phyloP scores from a whole-genome alignment of 2,113 vertebrate species.

The Osmerus eperlanus region DNA sequence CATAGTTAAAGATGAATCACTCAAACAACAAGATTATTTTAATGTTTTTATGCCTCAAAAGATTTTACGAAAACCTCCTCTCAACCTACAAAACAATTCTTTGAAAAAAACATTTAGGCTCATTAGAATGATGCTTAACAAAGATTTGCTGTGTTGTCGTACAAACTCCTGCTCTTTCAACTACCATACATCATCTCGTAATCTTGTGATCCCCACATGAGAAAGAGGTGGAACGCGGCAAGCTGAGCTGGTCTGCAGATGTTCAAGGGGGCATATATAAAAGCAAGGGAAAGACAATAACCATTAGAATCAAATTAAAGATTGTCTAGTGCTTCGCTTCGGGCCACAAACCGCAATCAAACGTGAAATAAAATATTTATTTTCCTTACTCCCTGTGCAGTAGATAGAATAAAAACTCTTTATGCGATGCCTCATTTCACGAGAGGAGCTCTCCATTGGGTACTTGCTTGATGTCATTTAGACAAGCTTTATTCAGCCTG shows the following conservation, averaged over 20 bases:
- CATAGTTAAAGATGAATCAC: too few relatives aligned
- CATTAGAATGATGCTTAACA: too few relatives aligned
- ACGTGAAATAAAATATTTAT: slow-evolving; percentile 69
- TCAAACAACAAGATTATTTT: too few relatives aligned
- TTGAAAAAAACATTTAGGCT: too few relatives aligned
- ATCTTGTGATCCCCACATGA: neutral
- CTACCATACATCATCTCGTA: too few relatives aligned
- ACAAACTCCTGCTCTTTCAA: too few relatives aligned
- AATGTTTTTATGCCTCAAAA: too few relatives aligned
- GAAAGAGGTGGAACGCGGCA: slow-evolving; percentile 17
- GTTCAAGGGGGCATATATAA: slow-evolving; percentile 41
- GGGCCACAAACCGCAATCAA: slow-evolving; percentile 71
- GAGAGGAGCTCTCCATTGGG: slow-evolving; percentile 50
- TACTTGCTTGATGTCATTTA: slow-evolving; percentile 51
- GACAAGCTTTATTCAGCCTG: slow-evolving; percentile 38
- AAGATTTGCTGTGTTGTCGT: too few relatives aligned
- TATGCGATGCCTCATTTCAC: slow-evolving; percentile 62
- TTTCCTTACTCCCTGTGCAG: slow-evolving; percentile 53
- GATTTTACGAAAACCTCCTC: too few relatives aligned
- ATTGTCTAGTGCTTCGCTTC: slow-evolving; percentile 61
- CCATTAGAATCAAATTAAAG: slow-evolving; percentile 63
- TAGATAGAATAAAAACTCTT: slow-evolving; percentile 57
- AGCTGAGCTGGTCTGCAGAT: slow-evolving; percentile 25
- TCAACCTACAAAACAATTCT: too few relatives aligned
- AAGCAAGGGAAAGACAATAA: slow-evolving; percentile 48